Base-by-base conservation (phyloP, 2,797 vertebrate genomes). In the Lepilemur septentrionalis region DNA sequence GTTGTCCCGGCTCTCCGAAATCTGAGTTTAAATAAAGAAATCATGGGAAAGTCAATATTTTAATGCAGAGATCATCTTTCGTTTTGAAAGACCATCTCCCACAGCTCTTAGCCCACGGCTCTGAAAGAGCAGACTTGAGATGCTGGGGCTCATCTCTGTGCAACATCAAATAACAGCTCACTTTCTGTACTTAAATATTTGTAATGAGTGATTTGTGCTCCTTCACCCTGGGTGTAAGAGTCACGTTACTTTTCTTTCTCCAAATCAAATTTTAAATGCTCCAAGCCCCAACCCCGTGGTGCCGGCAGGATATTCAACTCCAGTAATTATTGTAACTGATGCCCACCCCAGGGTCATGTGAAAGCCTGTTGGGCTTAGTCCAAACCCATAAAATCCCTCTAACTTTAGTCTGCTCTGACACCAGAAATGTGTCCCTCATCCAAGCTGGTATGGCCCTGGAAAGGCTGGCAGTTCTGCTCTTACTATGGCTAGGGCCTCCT, bases 231-330 rank as follows among this genome's bases (percentile, higher is more conserved):
- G 50, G 55, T 92, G 0, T 73, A 80, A 95, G 92, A 92, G 23
- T 97, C 81, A 91, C 43, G 90, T 97, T 96, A 96, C 92, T 95
- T 69, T 85, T 43, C 89, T 89, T 88, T 73, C 35, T 97, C 96
- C 96, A 97, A 97, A 70, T 92, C 88, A 97, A 95, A 95, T 90
- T 61, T 81, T 93, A 2, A n/a, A 12, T 55, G 89, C 55, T 97
- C 72, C 55, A 94, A 95, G 28, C 1, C 6, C 7, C 48, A 38
- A 82, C 25, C 46, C 46, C n/a, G 63, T 30, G 35, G 46, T 41
- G 20, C 59, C 52, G 52, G 65, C 52, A 89, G 76, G 41, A 95
- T 48, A 92, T 38, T 86, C 12, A 38, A 73, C 72, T 48, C 17
- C 32, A 43, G 1, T 35, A 30, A 41, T 73, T 57, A 72, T 4